These are phyloP conservation scores for Caerostris extrusa DNA, from an alignment of 1,140 invertebrate species.

Conservation along the genomic window DNA sequence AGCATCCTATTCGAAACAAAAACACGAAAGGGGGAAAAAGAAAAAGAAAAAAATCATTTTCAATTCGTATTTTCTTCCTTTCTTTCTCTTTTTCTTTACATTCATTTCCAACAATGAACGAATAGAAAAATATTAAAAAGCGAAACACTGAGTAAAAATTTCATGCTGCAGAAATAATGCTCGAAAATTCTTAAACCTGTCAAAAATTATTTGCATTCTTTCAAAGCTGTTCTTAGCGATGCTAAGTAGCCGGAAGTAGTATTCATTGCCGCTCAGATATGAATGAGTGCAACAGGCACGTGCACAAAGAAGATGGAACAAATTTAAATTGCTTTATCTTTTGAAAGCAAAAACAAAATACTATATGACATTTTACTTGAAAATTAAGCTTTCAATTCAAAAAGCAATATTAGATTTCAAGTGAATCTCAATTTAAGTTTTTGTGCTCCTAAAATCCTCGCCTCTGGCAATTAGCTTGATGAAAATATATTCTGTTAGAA, in stretches of 20 bases:
- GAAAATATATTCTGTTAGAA: no score
- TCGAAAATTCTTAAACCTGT: slow-evolving; percentile 48
- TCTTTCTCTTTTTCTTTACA: neutral
- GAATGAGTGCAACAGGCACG: neutral
- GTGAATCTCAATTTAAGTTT: neutral
- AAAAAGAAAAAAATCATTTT: slow-evolving; percentile 13
- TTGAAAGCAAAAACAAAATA: slow-evolving; percentile 13
- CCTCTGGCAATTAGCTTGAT: no score
- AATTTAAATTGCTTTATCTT: slow-evolving; percentile 52
- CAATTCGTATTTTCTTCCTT: neutral
- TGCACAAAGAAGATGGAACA: neutral
- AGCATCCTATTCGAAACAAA: slow-evolving; percentile 41
- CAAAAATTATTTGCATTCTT: slow-evolving; percentile 55
- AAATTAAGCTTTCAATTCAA: neutral
- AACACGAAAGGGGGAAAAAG: neutral
- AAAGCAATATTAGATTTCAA: neutral
- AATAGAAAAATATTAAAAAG: slow-evolving; percentile 45
- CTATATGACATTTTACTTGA: neutral
- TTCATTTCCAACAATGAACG: neutral
- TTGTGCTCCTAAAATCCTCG: no score
- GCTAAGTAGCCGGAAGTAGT: slow-evolving; percentile 27
- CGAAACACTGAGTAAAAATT: slow-evolving; percentile 27
- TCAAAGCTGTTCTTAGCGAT: neutral
- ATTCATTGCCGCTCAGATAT: neutral
- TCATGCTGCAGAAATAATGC: slow-evolving; percentile 18